Evolutionary conservation across 2,888 invertebrate genomes (phyloP), one percentile per base, ranked within the genome.

Genomic region (Rhagonycha fulva): DNA sequence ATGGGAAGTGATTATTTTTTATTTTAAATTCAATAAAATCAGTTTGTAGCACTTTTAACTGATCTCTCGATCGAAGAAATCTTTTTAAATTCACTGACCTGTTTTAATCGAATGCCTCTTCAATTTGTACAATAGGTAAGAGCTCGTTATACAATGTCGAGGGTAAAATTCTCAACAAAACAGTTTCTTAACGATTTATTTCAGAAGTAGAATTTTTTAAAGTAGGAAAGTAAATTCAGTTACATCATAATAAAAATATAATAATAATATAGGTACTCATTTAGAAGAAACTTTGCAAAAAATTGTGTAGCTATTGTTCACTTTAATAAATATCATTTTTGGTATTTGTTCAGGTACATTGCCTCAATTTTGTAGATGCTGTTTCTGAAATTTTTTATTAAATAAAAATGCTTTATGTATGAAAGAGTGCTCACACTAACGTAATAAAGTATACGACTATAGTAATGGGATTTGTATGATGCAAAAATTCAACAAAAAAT

Each of bases 81-180:
- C 68, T 69, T 72, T 76, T 76, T 32, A 62, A 60, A 72, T 24
- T 61, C 76, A 61, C 72, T 76, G 76, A 76, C 76, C 76, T 76
- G 76, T 69, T 72, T 12, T 69, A 70, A 76, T 76, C 72, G 76
- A 70, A 76, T 72, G 72, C 69, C 66, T 72, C 76, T 76, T 69
- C 68, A 76, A 76, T 76, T 72, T 72, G 62, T 68, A 76, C 68
- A 71, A 72, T 69, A 76, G 72, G 32, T 28, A 68, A 62, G 63
- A 63, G 23, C 72, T 72, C 66, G 68, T 72, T 68, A 68, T 72
- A 75, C 66, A 70, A 76, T 69, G 66, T 68, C 14, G 72, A 68
- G 69, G 72, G 62, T 62, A 67, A 76, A 75, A 63, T 24, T 66
- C 26, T 66, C 24, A 67, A 30, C 14, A 66, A 32, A 47, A 24